Base-by-base conservation (phyloP, 2,113 vertebrate species). In the Rhipidura dahli region DNA sequence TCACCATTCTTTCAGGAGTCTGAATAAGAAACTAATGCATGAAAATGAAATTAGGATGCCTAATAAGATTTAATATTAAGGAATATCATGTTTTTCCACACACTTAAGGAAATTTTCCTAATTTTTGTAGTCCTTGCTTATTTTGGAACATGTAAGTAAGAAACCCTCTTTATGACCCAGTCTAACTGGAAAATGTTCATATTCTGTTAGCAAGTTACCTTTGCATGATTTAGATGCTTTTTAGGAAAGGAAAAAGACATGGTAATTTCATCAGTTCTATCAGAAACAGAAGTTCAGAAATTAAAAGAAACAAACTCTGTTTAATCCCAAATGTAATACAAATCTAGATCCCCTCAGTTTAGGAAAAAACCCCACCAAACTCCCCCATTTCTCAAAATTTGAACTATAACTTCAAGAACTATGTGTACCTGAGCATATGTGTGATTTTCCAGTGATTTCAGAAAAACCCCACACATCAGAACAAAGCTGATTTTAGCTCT, bases 311-410 rank as follows among this genome's bases (percentile, higher is more conserved):
- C 7, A 65, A 83, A 57, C 14, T 75, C 6, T 51, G 17, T 63
- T 31, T 59, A 53, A 71, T 45, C 27, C 14, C 14, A 59, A 40
- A 63, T 11, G 26, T 30, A 75, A 66, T 63, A 45, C 11, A 76
- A 71, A n/a, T 83, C 22, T 11, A 11, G 30, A 65, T 53, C n/a
- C 9, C 14, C 31, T 72, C 39, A 37, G 40, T 28, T 81, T 6
- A n/a, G 18, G 50, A 3, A 42, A 35, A 59, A 39, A 15, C 0
- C 1, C 7, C 30, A 37, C 47, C 21, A 22, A n/a, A 28, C 8
- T 37, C 9, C 6, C 15, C 13, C 4, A 1, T 73, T 56, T 27
- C 21, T 49, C 35, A 72, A 68, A 69, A 56, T 30, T 33, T 82
- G 65, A 88, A 76, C 33, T 37, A 11, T 0, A 23, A 40, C 28